Base-by-base conservation (phyloP, 30 jellyfish, hydroid and myxozoan species). In the Hydra vulgaris region DNA sequence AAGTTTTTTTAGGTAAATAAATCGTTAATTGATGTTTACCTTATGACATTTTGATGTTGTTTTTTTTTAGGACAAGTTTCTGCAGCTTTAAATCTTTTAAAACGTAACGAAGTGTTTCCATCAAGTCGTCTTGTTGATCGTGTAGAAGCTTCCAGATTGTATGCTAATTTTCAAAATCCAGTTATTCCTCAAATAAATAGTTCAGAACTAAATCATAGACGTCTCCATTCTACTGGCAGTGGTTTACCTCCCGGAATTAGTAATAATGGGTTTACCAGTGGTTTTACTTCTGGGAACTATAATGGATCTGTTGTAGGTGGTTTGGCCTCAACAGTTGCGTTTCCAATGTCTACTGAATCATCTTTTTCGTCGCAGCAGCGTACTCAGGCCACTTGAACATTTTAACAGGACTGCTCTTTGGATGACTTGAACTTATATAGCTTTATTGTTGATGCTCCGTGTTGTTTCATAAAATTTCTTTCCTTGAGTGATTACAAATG, bases 41-140 rank as follows among this genome's bases (percentile, higher is more conserved):
- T n/a, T n/a, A n/a, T n/a, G n/a, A n/a, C n/a, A n/a, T n/a, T n/a
- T n/a, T n/a, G n/a, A n/a, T n/a, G n/a, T n/a, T n/a, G n/a, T 73
- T 73, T 71, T 52, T 74, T 72, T 52, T 19, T 24, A 88, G 96
- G 95, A 18, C 84, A 88, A 40, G 56, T 55, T 19, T 18, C 79
- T 21, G 27, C 87, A 1, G 96, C 96, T 15, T 71, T 89, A 78
- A 89, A 80, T 25, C 76, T 89, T 0, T 80, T 89, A 71, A 89
- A 89, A 71, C 95, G 95, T 22, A 88, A 88, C 66, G 96, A 89
- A 81, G 87, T 89, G 66, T 74, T 89, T 54, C 92, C 96, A 1
- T 81, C 95, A 5, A 95, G 96, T 22, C 96, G 96, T 15, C 86
- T 89, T 0, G 92, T 89, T 18, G 96, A 89, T 84, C 76, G 96